A percentile compares a stretch with the other conserved stretches of the same genome.
Conservation (phyloP, 1,140 invertebrate genomes). For the Oedothorax gibbosus region DNA sequence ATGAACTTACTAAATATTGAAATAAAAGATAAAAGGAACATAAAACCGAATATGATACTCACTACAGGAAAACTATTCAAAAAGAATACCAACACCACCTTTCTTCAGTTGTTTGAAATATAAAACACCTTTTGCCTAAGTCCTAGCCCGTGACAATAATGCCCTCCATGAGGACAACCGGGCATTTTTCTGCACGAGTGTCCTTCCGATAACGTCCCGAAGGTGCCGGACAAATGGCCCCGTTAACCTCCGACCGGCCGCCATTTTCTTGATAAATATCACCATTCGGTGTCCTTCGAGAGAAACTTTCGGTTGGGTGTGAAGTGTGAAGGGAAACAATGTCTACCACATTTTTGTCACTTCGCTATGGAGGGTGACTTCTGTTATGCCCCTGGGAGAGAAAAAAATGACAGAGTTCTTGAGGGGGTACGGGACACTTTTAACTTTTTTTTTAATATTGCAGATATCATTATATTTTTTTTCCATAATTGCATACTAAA, state of each 20-base stretch:
- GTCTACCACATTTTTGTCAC: neutral
- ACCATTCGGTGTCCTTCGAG: conserved; percentile 19
- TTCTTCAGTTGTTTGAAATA: no score
- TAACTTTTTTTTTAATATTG: no score
- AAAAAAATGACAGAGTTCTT: no score
- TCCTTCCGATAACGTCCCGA: conserved; percentile 21
- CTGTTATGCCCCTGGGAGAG: neutral
- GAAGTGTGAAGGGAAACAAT: neutral
- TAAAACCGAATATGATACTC: no score
- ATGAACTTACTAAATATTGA: no score
- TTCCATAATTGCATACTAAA: no score
- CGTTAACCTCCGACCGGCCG: conserved; percentile 33
- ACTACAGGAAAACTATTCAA: no score
- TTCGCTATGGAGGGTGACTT: neutral
- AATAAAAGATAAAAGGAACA: no score
- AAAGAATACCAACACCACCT: no score
- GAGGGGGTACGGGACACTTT: no score
- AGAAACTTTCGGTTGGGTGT: neutral
- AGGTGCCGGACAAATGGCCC: conserved; percentile 36
- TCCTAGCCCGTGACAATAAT: conserved; percentile 33
- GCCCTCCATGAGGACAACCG: conserved; percentile 15
- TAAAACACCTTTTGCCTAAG: conserved; percentile 76
- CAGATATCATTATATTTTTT: no score
- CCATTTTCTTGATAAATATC: conserved; percentile 9
- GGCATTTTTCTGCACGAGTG: conserved; percentile 28